Percentiles rank a stretch among this genome's conserved stretches.
phyloP scores from a whole-genome alignment of 2,113 vertebrate species.

The Chamaea fasciata region DNA sequence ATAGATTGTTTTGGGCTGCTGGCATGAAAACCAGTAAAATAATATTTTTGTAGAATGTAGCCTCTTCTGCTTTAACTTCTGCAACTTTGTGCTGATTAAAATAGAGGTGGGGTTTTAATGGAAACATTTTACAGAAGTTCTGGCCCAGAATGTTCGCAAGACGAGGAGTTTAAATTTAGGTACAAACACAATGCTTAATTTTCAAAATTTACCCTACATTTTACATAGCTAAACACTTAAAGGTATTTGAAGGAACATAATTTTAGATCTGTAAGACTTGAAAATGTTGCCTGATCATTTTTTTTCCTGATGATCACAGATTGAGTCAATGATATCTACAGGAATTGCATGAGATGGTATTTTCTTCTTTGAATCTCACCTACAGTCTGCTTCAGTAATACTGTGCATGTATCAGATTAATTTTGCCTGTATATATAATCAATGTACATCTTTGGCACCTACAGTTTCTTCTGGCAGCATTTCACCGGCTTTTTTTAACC shows the following conservation, averaged over 20 bases:
- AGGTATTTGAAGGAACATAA: background rate
- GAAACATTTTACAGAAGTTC: background rate
- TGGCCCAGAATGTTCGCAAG: background rate
- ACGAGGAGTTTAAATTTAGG: background rate
- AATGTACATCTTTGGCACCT: background rate
- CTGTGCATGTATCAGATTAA: background rate
- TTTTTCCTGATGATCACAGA: background rate
- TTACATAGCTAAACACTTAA: background rate
- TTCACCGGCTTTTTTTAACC: background rate
- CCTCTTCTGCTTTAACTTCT: background rate
- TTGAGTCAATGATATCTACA: background rate
- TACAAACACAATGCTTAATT: background rate
- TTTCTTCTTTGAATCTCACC: background rate
- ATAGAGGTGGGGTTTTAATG: background rate
- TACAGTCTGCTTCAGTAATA: background rate
- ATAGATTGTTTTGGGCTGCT: background rate
- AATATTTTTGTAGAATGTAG: background rate
- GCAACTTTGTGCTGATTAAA: background rate
- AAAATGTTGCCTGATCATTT: background rate
- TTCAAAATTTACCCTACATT: background rate
- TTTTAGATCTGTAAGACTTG: background rate
- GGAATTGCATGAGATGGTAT: background rate
- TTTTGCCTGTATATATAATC: background rate
- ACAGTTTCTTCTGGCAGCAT: background rate
- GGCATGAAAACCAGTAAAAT: background rate